Evolutionary conservation across 1,140 invertebrate species (phyloP).

Genomic region (Notospermus geniculatus): DNA sequence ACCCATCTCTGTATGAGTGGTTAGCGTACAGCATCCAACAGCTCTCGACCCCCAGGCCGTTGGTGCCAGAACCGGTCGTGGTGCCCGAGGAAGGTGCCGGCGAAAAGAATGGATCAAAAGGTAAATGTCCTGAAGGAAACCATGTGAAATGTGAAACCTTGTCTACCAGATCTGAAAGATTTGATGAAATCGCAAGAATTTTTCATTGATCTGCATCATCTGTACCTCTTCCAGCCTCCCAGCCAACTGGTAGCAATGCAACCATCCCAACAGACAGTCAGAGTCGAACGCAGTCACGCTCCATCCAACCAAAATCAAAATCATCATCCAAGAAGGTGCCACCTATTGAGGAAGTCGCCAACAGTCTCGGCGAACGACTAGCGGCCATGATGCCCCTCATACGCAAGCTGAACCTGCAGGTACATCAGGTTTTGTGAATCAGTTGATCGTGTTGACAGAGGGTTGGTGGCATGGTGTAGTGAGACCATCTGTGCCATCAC

Average conservation of each 20-base stretch:
- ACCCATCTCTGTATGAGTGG: slow-evolving; percentile 66
- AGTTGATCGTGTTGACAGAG: too few species aligned
- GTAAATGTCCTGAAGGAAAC: too few species aligned
- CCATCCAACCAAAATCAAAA: neutral
- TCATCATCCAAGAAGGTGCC: neutral
- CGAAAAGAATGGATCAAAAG: too few species aligned
- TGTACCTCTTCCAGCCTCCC: slow-evolving; percentile 20
- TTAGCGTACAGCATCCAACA: slow-evolving; percentile 58
- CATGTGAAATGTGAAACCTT: too few species aligned
- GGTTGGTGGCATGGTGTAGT: too few species aligned
- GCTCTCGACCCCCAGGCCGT: neutral
- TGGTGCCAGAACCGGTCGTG: neutral
- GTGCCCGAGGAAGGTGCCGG: neutral
- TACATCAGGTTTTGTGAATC: too few species aligned
- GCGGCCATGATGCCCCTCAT: slow-evolving; percentile 39
- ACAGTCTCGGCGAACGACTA: slow-evolving; percentile 27
- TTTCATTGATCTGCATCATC: too few species aligned
- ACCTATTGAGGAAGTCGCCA: slow-evolving; percentile 7
- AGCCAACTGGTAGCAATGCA: slow-evolving; percentile 21
- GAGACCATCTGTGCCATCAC: too few species aligned
- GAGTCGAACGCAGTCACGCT: slow-evolving; percentile 9
- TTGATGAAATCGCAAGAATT: too few species aligned
- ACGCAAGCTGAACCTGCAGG: slow-evolving; percentile 45
- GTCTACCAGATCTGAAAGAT: too few species aligned
- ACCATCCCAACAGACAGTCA: slow-evolving; percentile 11